These are phyloP conservation scores for Hippocampus kuda DNA, from an alignment of 2,797 vertebrate genomes.

Conservation along the genomic window DNA sequence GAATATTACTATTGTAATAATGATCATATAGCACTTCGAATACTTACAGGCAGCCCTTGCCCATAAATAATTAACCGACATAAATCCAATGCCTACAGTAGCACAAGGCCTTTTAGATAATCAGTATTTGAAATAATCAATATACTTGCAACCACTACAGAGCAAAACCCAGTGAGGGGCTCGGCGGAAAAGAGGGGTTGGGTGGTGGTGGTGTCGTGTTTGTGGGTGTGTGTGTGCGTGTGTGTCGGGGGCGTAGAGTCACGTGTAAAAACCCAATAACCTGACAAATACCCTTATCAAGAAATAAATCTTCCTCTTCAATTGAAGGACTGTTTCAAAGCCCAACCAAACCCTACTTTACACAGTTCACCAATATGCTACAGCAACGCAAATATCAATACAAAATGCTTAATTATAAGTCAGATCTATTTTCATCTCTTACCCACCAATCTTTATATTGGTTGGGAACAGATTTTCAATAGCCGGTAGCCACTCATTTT, in stretches of 20 bases:
- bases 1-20: slow-evolving; percentile 73
- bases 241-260: slow-evolving; percentile 16
- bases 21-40: slow-evolving; percentile 70
- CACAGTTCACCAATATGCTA: slow-evolving; percentile 20
- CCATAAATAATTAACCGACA: slow-evolving; percentile 81
- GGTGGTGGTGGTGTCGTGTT: slow-evolving; percentile 5
- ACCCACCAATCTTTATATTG: slow-evolving; percentile 48
- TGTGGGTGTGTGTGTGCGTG: too few species aligned
- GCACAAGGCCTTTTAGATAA: slow-evolving; percentile 82
- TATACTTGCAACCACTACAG: slow-evolving; percentile 64
- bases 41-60: slow-evolving; percentile 71
- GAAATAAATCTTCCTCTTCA: slow-evolving; percentile 60
- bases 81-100: slow-evolving; percentile 78
- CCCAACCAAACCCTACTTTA: slow-evolving; percentile 34
- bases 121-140: slow-evolving; percentile 79
- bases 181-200: slow-evolving; percentile 26
- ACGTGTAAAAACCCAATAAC: slow-evolving; percentile 56
- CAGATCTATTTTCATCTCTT: slow-evolving; percentile 47
- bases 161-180: slow-evolving; percentile 38
- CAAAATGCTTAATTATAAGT: slow-evolving; percentile 29
- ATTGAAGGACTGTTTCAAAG: slow-evolving; percentile 72
- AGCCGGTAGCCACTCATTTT: slow-evolving; percentile 24
- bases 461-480: slow-evolving; percentile 48
- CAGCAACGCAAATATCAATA: background rate
- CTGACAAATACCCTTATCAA: slow-evolving; percentile 53